Evolutionary conservation across 2,888 invertebrate genomes (phyloP), one percentile per base, ranked within the genome.

Genomic region (Dinocampus coccinellae): DNA sequence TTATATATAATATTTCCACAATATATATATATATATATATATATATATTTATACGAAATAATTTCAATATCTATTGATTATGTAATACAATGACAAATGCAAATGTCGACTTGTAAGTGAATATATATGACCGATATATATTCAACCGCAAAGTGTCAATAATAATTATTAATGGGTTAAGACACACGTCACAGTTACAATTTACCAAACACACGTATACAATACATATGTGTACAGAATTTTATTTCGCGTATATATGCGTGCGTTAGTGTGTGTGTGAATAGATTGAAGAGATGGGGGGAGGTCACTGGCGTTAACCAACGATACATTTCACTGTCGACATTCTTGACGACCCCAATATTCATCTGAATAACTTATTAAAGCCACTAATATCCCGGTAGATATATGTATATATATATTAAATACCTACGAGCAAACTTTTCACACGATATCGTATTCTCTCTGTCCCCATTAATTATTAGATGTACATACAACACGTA

Each of bases 121-220:
- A 52, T 20, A 65, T 53, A 65, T 65, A 63, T 16, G n/a, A 26
- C n/a, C 24, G 33, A 13, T 20, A n/a, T 34, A 36, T 20, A 26
- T 24, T 13, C 33, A 6, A 24, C 20, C 20, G 34, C 10, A 20
- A 65, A 65, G 13, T 65, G 65, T 64, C 73, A 62, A 70, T 68
- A 69, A 70, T 70, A 70, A 61, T 64, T 70, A 63, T 70, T 72
- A 76, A 75, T 72, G 66, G 70, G 62, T 64, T 7, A 62, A 69
- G 69, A 70, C 69, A 67, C 62, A 61, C 68, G 47, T 61, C 57
- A 63, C 11, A 42, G 13, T 58, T 64, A 64, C 26, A 64, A 39
- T 58, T 57, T 70, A 42, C 24, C 33, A 70, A 39, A 67, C 72
- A 57, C 69, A 68, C 65, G 69, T 68, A 33, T 73, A 65, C 29